Percentiles rank a stretch among this genome's conserved stretches.
These are phyloP conservation scores for Sebastes nivosus DNA, from an alignment of 2,797 vertebrate species.

Conservation along the genomic window DNA sequence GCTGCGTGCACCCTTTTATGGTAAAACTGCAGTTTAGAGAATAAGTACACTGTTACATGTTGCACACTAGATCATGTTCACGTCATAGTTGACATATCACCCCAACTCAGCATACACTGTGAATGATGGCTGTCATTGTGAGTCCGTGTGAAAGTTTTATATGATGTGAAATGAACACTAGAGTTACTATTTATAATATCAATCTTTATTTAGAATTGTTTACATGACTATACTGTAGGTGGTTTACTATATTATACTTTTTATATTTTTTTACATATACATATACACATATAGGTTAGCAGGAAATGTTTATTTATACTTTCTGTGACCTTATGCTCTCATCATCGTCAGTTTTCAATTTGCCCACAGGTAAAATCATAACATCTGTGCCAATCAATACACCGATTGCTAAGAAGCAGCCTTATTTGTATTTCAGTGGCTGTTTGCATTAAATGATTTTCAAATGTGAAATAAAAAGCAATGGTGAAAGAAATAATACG, in stretches of 20 bases:
- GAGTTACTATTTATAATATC: neutral
- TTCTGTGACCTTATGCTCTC: neutral
- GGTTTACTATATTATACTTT: neutral
- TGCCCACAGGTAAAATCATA: constrained; percentile 12
- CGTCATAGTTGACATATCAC: constrained; percentile 44
- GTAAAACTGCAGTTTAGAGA: constrained; percentile 36
- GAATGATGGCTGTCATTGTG: constrained; percentile 35
- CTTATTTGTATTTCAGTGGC: neutral
- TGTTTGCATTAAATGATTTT: constrained; percentile 19
- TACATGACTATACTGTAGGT: neutral
- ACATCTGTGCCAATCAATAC: neutral
- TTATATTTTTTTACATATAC: neutral
- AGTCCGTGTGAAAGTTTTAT: constrained; percentile 9
- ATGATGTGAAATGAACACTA: neutral
- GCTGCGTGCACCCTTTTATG: constrained; percentile 34
- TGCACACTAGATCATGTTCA: constrained; percentile 42
- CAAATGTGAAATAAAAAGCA: constrained; percentile 18
- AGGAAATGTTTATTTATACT: constrained; percentile 5
- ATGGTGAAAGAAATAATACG: constrained; percentile 17
- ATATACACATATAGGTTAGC: neutral
- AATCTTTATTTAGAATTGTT: constrained; percentile 4
- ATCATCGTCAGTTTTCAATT: neutral
- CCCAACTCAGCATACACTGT: constrained; percentile 34
- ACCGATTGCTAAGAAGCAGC: neutral
- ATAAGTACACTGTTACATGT: constrained; percentile 20